Base-by-base conservation (phyloP, 1,140 invertebrate genomes). In the Dolichoris vasculosae region DNA sequence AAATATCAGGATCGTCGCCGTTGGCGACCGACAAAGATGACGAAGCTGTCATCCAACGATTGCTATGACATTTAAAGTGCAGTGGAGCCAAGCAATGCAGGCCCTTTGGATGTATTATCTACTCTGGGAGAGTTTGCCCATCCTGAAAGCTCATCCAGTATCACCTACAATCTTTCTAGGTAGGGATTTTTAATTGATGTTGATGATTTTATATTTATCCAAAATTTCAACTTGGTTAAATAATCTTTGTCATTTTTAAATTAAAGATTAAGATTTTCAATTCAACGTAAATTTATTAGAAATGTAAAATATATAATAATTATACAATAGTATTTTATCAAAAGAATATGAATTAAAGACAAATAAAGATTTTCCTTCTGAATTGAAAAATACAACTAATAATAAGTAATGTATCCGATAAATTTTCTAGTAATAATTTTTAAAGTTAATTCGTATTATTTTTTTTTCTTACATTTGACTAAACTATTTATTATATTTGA, bases 91-190 rank as follows among this genome's bases (percentile, higher is more conserved):
- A 88, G 88, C 89, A 86, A 92, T 92, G 91, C 87, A 80, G 88
- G 88, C 89, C 82, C 83, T 91, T 86, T 89, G 89, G 88, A 86
- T 89, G 86, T 91, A 89, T 86, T 92, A 88, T 88, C 82, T 91
- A 85, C 88, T 92, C 79, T 92, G 91, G 89, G 89, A 89, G 89
- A 90, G 91, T 89, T 87, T 92, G 79, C 89, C 91, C 38, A 89
- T 88, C 78, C 86, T 91, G 63, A 87, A 88, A 83, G 90, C 90
- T 82, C 89, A 91, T 82, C 91, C 91, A 64, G 82, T 91, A 83
- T 87, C 89, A 40, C 86, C 90, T 69, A 55, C 11, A 0, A 17
- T 30, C 23, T n/a, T 76, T 30, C 15, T 69, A 48, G 59, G 83
- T 84, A 35, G 38, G 7, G 48, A 1, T 71, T 26, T 35, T 81